Evolutionary conservation across 2,797 vertebrate species (phyloP).

Genomic region (Sylvilagus floridanus): DNA sequence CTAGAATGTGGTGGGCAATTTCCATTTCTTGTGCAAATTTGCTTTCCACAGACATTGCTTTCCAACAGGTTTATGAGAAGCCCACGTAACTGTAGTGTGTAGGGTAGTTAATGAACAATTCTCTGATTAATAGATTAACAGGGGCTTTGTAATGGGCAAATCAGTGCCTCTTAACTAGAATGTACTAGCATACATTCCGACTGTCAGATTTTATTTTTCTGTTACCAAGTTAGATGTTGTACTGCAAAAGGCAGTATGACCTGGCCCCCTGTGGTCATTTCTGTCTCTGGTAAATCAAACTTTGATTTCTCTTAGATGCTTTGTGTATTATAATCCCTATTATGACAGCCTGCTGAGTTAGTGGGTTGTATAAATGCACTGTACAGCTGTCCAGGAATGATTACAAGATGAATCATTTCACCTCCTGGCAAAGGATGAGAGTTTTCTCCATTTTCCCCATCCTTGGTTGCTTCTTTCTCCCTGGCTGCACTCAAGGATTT

Average conservation of each 20-base stretch:
- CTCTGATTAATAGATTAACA: conserved; percentile 68
- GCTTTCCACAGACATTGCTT: conserved; percentile 70
- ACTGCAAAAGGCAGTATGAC: conserved; percentile 45
- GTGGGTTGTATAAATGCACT: conserved; percentile 62
- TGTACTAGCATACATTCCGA: not conserved
- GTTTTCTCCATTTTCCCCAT: not conserved
- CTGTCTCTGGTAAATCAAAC: conserved; percentile 66
- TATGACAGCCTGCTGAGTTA: conserved; percentile 70
- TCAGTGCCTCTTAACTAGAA: conserved; percentile 46
- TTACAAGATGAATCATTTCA: conserved; percentile 78
- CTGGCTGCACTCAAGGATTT: not conserved
- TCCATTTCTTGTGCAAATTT: conserved; percentile 77
- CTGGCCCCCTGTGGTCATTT: conserved; percentile 39
- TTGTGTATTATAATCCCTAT: conserved; percentile 72
- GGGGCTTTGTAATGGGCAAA: conserved; percentile 22
- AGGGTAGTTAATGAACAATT: conserved; percentile 64
- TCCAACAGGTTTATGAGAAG: conserved; percentile 71
- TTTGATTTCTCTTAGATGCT: conserved; percentile 74
- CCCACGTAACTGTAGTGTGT: conserved; percentile 32
- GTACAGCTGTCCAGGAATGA: conserved; percentile 77
- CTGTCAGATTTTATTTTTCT: conserved; percentile 76
- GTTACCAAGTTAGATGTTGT: conserved; percentile 1
- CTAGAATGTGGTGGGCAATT: conserved; percentile 68
- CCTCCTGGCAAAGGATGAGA: conserved; percentile 43
- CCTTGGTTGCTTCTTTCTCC: not conserved